Conservation (phyloP, 2,797 vertebrate species). For the Gambusia yucatana region DNA sequence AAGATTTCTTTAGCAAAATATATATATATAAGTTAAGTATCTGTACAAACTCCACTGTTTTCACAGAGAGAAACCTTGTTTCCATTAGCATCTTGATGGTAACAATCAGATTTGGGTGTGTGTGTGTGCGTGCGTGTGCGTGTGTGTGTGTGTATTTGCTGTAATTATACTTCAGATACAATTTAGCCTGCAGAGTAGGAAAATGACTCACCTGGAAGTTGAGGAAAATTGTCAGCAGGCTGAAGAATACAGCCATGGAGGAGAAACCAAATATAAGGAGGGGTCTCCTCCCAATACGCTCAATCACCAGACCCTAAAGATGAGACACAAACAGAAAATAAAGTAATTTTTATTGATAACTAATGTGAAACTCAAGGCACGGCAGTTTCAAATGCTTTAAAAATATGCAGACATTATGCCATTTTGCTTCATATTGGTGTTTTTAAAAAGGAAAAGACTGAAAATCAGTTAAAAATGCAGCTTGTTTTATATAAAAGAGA, state of each 20-base stretch:
- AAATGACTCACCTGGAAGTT: conserved; percentile 86
- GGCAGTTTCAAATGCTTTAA: background rate
- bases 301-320: conserved; percentile 89
- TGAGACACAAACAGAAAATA: background rate
- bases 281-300: conserved; percentile 86
- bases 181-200: conserved; percentile 4
- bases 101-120: no score
- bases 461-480: background rate
- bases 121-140: background rate
- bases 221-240: conserved; percentile 88
- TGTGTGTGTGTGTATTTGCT: background rate
- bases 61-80: background rate
- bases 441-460: background rate
- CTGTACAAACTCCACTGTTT: background rate
- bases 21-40: background rate
- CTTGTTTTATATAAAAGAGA: background rate
- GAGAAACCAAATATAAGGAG: conserved; percentile 92
- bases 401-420: background rate
- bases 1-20: background rate
- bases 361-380: background rate
- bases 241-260: conserved; percentile 89
- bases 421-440: background rate
- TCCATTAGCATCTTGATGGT: background rate
- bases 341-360: background rate
- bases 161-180: background rate